Base-by-base conservation (phyloP, 2,113 vertebrate genomes). In the Anhinga anhinga region DNA sequence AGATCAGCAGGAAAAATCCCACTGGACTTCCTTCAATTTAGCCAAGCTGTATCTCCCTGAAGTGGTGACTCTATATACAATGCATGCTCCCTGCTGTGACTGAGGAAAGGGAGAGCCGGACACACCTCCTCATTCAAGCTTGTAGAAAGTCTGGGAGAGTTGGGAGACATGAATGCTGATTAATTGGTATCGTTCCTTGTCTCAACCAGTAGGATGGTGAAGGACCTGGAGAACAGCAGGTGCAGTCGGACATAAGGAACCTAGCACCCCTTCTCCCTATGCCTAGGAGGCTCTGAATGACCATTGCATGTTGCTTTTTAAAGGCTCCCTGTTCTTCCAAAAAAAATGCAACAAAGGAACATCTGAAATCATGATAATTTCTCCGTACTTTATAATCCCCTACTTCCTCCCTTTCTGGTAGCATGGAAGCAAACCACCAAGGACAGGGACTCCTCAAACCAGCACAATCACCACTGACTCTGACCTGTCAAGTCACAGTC, bases 191-290 rank as follows among this genome's bases (percentile, higher is more conserved):
- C 11, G 18, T 18, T 86, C 22, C 15, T 13, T 21, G 11, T 40
- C 42, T 71, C 26, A 34, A 2, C 11, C 52, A 23, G 34, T 11
- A 19, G 10, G 17, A 27, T 0, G 23, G 44, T 23, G 36, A 49
- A 73, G 55, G 25, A 62, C 14, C 15, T 19, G 52, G 6, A 47
- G 78, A 52, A 20, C 5, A 76, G 26, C 47, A n/a, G 45, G 5
- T 10, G 9, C 18, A 15, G 40, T 4, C 0, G 0, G 40, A 62
- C 7, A 21, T 1, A 2, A 23, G 16, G 36, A 20, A 7, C n/a
- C 27, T 52, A n/a, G 29, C 7, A 12, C 2, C 10, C 10, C 49
- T 73, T 10, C 44, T 52, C 16, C 30, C 27, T 3, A 2, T 8
- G 21, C 36, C 11, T 2, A 67, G n/a, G 8, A 49, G n/a, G 58